These are phyloP conservation scores for Laodelphax striatellus DNA, from an alignment of 1,140 invertebrate species.

Conservation along the genomic window DNA sequence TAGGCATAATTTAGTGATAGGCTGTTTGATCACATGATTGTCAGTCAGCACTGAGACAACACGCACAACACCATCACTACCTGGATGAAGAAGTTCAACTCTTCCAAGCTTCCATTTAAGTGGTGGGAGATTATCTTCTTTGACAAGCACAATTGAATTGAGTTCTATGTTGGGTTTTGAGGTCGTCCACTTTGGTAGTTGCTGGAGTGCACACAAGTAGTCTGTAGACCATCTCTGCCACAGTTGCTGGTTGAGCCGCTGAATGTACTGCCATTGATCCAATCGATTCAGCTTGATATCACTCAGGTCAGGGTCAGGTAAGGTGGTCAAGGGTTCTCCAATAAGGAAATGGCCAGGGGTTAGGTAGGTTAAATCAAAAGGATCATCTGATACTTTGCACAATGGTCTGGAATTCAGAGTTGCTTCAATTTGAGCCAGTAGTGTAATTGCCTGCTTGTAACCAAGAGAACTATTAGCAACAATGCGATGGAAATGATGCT, in stretches of 20 bases:
- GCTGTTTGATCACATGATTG: too few species aligned
- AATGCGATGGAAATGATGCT: conserved; percentile 19
- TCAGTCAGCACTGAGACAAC: too few species aligned
- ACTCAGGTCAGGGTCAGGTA: conserved; percentile 11
- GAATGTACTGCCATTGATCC: conserved; percentile 19
- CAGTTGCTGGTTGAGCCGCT: conserved; percentile 24
- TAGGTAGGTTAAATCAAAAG: conserved; percentile 11
- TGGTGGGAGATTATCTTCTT: too few species aligned
- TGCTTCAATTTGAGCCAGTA: conserved; percentile 20
- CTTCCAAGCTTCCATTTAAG: too few species aligned
- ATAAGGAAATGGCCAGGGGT: conserved; percentile 26
- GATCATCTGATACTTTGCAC: conserved; percentile 10
- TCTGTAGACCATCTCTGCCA: conserved; percentile 27
- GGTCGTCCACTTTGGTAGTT: conserved; percentile 22
- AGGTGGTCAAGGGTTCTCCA: conserved; percentile 15
- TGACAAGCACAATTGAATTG: not conserved
- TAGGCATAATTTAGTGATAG: too few species aligned
- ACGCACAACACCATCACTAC: too few species aligned
- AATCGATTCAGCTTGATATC: conserved; percentile 17
- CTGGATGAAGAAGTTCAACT: too few species aligned
- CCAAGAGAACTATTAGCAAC: conserved; percentile 15
- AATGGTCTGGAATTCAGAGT: conserved; percentile 20
- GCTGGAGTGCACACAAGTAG: conserved; percentile 25
- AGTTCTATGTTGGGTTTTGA: not conserved
- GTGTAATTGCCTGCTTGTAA: conserved; percentile 17